A percentile compares a stretch with the other conserved stretches of the same genome.
These are phyloP conservation scores for Donacobius atricapilla DNA, from an alignment of 2,113 vertebrate genomes.

Conservation along the genomic window DNA sequence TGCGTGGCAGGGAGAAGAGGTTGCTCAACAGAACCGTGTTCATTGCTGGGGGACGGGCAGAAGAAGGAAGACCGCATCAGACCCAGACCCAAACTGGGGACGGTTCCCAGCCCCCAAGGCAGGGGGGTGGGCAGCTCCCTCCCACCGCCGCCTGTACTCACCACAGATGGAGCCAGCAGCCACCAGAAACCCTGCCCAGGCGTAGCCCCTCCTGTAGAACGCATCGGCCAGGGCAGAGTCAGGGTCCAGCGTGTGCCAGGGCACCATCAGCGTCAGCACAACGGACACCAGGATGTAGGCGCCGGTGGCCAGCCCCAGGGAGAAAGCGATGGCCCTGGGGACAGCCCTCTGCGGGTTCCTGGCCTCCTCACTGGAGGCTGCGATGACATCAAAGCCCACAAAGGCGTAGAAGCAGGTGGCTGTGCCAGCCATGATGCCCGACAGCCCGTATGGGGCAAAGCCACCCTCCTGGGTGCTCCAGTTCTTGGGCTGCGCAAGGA, in stretches of 20 bases:
- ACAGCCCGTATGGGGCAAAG: constrained; percentile 88
- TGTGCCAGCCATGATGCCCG: constrained; percentile 89
- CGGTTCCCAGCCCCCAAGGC: not conserved
- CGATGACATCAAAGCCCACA: constrained; percentile 94
- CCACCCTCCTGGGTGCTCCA: constrained; percentile 87
- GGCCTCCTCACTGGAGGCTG: constrained; percentile 92
- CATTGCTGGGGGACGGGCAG: constrained; percentile 80
- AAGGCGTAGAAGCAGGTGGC: constrained; percentile 96
- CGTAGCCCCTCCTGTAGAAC: constrained; percentile 89
- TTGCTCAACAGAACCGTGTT: constrained; percentile 93
- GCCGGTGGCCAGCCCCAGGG: constrained; percentile 80
- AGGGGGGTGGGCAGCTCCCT: rapidly evolving
- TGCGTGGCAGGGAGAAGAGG: constrained; percentile 93
- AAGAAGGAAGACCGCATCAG: not conserved
- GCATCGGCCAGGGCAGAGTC: constrained; percentile 91
- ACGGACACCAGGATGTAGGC: constrained; percentile 90
- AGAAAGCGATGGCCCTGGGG: constrained; percentile 87
- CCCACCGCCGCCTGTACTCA: constrained; percentile 60
- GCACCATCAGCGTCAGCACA: constrained; percentile 92
- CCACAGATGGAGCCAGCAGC: constrained; percentile 92
- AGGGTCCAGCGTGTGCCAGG: constrained; percentile 89
- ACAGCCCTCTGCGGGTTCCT: constrained; percentile 86
- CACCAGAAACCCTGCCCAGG: constrained; percentile 92
- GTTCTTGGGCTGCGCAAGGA: constrained; percentile 85
- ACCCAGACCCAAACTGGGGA: not conserved